Percentiles rank a stretch among this genome's conserved stretches.
Evolutionary conservation across 2,113 vertebrate species (phyloP).

Genomic region (Eulemur macaco): DNA sequence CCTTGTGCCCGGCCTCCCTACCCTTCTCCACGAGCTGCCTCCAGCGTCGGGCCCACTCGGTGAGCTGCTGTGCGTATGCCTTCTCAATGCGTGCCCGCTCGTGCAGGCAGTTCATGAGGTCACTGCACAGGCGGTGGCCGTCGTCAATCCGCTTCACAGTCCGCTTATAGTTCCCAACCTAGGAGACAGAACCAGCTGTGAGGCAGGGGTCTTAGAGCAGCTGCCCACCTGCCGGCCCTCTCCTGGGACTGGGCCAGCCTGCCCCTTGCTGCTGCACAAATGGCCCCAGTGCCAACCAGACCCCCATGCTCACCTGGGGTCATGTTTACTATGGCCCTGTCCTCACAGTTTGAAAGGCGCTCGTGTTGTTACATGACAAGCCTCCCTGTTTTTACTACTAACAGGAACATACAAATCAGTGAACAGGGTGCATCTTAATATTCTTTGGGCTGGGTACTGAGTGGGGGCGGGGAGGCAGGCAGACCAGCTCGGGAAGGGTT

Average conservation of each 20-base stretch:
- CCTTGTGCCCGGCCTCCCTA: slow-evolving; percentile 59
- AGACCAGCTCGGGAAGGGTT: background rate
- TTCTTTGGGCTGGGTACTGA: background rate
- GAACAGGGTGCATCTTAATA: background rate
- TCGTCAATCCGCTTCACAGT: slow-evolving; percentile 96
- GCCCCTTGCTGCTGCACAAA: background rate
- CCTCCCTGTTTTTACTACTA: background rate
- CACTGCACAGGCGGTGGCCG: slow-evolving; percentile 93
- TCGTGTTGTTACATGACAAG: background rate
- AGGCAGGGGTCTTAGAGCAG: background rate
- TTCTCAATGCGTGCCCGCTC: slow-evolving; percentile 97
- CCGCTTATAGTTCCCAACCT: slow-evolving; percentile 98
- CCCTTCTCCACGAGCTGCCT: slow-evolving; percentile 96
- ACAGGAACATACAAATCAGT: background rate
- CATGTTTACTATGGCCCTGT: background rate
- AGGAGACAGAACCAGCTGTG: background rate
- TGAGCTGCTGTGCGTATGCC: slow-evolving; percentile 94
- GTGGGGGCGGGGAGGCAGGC: background rate
- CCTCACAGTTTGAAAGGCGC: background rate
- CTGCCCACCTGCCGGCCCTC: no score
- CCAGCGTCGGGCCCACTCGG: slow-evolving; percentile 98
- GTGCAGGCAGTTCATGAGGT: slow-evolving; percentile 97
- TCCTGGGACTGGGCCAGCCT: background rate
- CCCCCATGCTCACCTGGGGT: no score
- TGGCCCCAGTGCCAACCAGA: background rate